Percentiles rank a stretch among this genome's conserved stretches.
Evolutionary conservation across 1,140 invertebrate species (phyloP).

Genomic region (Drosophila grimshawi): DNA sequence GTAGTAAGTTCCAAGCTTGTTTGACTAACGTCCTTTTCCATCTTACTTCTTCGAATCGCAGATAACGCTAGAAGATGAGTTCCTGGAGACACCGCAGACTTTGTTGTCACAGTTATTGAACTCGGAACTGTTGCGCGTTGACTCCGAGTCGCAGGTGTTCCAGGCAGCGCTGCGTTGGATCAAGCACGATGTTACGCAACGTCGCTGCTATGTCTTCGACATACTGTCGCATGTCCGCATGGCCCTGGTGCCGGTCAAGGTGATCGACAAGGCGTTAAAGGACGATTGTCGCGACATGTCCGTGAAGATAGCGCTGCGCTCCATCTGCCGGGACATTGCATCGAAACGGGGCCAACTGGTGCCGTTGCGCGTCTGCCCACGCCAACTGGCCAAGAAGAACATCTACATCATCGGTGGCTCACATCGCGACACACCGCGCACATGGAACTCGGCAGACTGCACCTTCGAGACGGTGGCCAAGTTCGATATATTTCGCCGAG

Average conservation of each 20-base stretch:
- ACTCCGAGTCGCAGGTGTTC: constrained; percentile 96
- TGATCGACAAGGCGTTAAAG: constrained; percentile 92
- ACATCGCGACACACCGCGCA: constrained; percentile 88
- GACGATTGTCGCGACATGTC: constrained; percentile 93
- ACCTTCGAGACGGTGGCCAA: constrained; percentile 92
- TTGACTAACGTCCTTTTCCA: too few species aligned
- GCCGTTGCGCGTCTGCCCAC: constrained; percentile 90
- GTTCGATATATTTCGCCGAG: constrained; percentile 90
- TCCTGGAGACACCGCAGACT: constrained; percentile 93
- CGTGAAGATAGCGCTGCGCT: constrained; percentile 91
- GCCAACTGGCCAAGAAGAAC: constrained; percentile 93
- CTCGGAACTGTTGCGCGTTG: constrained; percentile 95
- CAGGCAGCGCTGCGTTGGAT: constrained; percentile 96
- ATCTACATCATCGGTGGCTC: constrained; percentile 96
- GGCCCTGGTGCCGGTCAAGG: constrained; percentile 92
- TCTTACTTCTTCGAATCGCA: constrained; percentile 8
- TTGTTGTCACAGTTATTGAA: constrained; percentile 92
- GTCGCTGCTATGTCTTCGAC: constrained; percentile 94
- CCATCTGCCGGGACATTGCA: constrained; percentile 92
- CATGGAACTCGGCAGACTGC: constrained; percentile 88
- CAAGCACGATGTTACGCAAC: constrained; percentile 91
- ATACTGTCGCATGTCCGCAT: constrained; percentile 93
- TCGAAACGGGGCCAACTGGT: constrained; percentile 91
- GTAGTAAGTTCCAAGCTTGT: too few species aligned
- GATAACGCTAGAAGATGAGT: constrained; percentile 93